Base-by-base conservation (phyloP, 1,140 invertebrate genomes). In the Drosophila nebulosa region DNA sequence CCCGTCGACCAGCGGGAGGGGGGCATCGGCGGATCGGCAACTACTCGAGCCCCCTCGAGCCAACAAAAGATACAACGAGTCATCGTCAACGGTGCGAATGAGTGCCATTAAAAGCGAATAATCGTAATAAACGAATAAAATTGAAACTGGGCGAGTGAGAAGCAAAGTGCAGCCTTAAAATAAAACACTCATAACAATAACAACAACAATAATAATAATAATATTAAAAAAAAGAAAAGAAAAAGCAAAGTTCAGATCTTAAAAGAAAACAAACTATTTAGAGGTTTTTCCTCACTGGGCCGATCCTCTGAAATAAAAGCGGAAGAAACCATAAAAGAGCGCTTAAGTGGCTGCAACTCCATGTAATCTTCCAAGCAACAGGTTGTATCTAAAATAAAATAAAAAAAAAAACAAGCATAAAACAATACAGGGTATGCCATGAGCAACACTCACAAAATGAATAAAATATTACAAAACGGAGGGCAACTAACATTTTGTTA, bases 41-140 rank as follows among this genome's bases (percentile, higher is more conserved):
- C 69, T 71, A 39, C 69, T 50, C 51, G n/a, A 24, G 53, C 65
- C 64, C 69, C 55, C 46, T 51, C 27, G 26, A 59, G 36, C 75
- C 69, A 65, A 50, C 51, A 75, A 66, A 61, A 72, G 27, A 51
- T 62, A 27, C 42, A 61, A 53, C 26, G 56, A 59, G 35, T 51
- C 18, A 59, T 39, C 59, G 46, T 18, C 35, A 50, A 36, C 61
- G 67, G 71, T 67, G 74, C 70, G 67, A 68, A 68, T 74, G 67
- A 74, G 62, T 50, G 68, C 68, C 89, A 90, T 90, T 90, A 90
- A 90, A 78, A 78, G 84, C 86, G 90, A 89, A 90, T 90, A 90
- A 86, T 85, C 89, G 89, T 86, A 86, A 90, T 90, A 89, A 90
- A 86, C 84, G 76, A 90, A 90, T 90, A 90, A 90, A 83, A 89